These are phyloP conservation scores for Mactromeris polynyma DNA, from an alignment of 2,888 invertebrate genomes.

Conservation along the genomic window DNA sequence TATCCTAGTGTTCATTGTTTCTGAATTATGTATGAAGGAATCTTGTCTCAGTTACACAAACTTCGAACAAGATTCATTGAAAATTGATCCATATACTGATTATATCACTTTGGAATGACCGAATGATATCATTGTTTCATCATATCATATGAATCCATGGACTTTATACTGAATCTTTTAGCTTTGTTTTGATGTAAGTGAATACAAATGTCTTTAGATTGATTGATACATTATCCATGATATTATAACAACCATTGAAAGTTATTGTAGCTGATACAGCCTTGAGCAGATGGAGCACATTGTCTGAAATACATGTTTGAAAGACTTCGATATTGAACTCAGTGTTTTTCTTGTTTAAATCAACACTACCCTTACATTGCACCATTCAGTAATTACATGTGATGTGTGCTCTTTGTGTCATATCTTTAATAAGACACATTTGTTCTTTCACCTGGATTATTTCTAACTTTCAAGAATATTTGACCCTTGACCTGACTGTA, in stretches of 20 bases:
- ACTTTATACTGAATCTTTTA: neutral
- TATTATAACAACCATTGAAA: neutral
- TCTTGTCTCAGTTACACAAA: neutral
- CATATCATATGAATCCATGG: neutral
- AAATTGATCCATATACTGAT: neutral
- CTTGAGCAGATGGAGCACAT: no score
- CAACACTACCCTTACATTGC: neutral
- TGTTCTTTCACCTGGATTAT: neutral
- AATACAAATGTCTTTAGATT: neutral
- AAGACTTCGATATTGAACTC: neutral
- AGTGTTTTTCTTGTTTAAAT: neutral
- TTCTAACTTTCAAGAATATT: neutral
- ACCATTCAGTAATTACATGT: no score
- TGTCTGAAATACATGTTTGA: neutral
- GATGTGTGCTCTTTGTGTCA: no score
- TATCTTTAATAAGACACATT: neutral
- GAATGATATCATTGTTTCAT: neutral
- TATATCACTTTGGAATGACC: neutral
- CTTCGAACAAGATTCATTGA: neutral
- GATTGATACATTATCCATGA: neutral
- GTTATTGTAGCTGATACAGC: no score
- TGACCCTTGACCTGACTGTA: neutral
- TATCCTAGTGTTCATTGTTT: constrained; percentile 19
- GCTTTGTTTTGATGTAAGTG: neutral
- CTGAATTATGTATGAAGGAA: neutral